Evolutionary conservation across 1,140 invertebrate species (phyloP), one percentile per base, ranked within the genome.

Genomic region (Aphaenogaster ashmeadi): DNA sequence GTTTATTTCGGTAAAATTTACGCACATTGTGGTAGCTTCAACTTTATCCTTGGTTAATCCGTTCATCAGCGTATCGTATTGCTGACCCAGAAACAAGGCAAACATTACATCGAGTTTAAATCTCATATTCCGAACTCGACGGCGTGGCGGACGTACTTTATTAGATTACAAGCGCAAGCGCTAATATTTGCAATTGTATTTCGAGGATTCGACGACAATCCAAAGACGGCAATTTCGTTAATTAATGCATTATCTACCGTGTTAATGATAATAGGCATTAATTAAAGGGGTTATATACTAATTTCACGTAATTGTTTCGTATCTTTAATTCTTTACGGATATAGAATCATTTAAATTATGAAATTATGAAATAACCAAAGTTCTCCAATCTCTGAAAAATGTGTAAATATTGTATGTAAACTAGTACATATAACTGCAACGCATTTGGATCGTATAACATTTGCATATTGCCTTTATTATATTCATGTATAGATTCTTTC

Each of bases 51-150:
- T 58, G 67, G 41, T 83, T 83, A 83, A 74, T 74, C 80, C 36
- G 54, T 83, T 72, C 52, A 54, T 83, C 80, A 47, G 27, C 52
- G 54, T 83, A 83, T 83, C 80, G 69, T 74, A 83, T 83, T 47
- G 80, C 80, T 74, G 80, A 83, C 80, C 80, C 27, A 83, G 80
- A 83, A 83, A 83, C 80, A 83, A 83, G 80, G 67, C 67, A 83
- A 83, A 83, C 67, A 58, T 83, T 83, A 72, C 66, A 60, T 83
- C 52, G 67, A 83, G 80, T 74, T 74, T 83, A 83, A 83, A 83
- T 83, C 80, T 83, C 80, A 83, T 81, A 81, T 83, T 83, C 80
- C 54, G 80, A 41, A 58, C 62, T 80, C 62, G 62, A 33, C 33
- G 71, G 66, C n/a, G 67, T 47, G 64, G 52, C 52, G 67, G 27